A percentile compares a stretch with the other conserved stretches of the same genome.
phyloP scores from a whole-genome alignment of 2,797 vertebrate genomes.

The Lateolabrax maculatus region DNA sequence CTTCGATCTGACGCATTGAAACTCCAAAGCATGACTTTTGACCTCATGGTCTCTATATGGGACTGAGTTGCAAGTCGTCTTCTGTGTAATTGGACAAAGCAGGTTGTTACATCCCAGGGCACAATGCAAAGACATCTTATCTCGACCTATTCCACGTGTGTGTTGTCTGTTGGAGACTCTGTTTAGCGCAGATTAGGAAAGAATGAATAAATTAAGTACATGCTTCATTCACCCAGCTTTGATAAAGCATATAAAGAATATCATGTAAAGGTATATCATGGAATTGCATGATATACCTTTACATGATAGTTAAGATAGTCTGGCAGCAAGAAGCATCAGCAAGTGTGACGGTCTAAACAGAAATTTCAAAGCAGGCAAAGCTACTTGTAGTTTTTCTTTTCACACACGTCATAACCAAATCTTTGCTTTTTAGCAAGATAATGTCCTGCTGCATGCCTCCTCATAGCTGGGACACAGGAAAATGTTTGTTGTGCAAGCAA shows the following conservation, averaged over 20 bases:
- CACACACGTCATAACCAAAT: background rate
- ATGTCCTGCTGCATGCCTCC: background rate
- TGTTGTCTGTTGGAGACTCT: constrained; percentile 40
- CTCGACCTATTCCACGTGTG: constrained; percentile 35
- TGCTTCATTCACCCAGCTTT: constrained; percentile 30
- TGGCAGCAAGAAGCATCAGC: background rate
- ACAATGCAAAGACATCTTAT: constrained; percentile 44
- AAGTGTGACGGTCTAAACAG: background rate
- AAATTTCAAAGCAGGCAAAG: constrained; percentile 8
- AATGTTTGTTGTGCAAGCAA: constrained; percentile 4
- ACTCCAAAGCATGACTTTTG: constrained; percentile 55
- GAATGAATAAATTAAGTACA: constrained; percentile 39
- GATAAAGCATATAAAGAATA: constrained; percentile 41
- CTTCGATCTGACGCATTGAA: constrained; percentile 42
- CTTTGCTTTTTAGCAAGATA: background rate
- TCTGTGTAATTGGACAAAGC: constrained; percentile 62
- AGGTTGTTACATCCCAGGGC: constrained; percentile 53
- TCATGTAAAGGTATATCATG: constrained; percentile 39
- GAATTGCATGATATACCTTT: too few species aligned
- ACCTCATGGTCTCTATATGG: constrained; percentile 64
- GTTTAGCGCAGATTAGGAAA: constrained; percentile 48
- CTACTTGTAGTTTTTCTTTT: constrained; percentile 2
- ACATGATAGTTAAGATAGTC: too few species aligned
- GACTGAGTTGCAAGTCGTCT: constrained; percentile 37
- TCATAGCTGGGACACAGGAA: background rate